These are phyloP conservation scores for Rotaria macrura DNA, from an alignment of 2,888 invertebrate species.

Conservation along the genomic window DNA sequence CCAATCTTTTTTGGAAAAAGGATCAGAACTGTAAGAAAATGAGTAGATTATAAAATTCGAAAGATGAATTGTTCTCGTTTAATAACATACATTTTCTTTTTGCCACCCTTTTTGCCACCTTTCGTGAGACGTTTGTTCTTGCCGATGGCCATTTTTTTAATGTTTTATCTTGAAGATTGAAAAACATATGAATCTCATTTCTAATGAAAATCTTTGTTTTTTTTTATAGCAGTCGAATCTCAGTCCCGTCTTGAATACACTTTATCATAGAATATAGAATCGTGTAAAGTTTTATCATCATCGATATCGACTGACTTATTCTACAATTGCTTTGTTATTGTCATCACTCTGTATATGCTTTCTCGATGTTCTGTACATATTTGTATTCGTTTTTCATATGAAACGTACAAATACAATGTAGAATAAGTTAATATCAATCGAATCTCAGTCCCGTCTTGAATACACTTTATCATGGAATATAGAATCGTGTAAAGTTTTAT, in stretches of 20 bases:
- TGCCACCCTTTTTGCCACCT: constrained; percentile 96
- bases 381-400: no score
- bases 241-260: constrained; percentile 15
- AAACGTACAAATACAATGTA: no score
- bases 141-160: constrained; percentile 52
- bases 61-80: no score
- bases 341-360: no score
- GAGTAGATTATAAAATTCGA: background rate
- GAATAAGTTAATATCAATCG: background rate
- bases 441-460: constrained; percentile 10
- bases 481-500: background rate
- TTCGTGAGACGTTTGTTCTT: constrained; percentile 72
- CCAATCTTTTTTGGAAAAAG: constrained; percentile 99
- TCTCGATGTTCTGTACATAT: no score
- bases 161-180: background rate
- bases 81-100: constrained; percentile 95
- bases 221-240: background rate
- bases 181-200: no score
- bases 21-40: constrained; percentile 67
- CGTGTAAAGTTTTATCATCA: background rate
- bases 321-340: no score
- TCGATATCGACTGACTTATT: background rate
- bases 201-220: background rate
- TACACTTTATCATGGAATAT: background rate
- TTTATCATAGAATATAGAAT: background rate